These are phyloP conservation scores for Pseudeuparius sepicola DNA, from an alignment of 2,888 invertebrate species.

Conservation along the genomic window DNA sequence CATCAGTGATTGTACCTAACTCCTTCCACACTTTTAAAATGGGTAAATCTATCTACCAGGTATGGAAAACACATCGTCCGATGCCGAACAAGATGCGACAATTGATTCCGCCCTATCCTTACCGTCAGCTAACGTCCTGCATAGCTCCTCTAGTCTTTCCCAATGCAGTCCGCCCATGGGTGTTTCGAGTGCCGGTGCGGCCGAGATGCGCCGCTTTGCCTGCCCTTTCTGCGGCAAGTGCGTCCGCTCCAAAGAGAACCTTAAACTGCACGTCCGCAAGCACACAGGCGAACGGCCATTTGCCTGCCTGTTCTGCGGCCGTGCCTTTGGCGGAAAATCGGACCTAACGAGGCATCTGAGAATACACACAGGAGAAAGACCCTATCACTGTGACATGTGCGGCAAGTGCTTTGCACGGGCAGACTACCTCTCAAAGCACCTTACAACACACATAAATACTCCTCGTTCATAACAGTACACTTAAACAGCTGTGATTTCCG, in stretches of 20 bases:
- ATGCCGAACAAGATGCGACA: constrained; percentile 56
- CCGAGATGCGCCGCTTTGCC: constrained; percentile 62
- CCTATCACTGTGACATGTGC: constrained; percentile 86
- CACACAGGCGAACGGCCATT: constrained; percentile 86
- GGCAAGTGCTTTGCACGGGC: constrained; percentile 86
- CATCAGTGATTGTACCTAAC: too few species aligned
- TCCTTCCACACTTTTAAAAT: too few species aligned
- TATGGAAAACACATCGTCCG: too few species aligned
- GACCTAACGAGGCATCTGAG: constrained; percentile 78
- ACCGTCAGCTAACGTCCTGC: too few species aligned
- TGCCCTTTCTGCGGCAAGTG: constrained; percentile 86
- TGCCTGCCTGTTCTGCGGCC: constrained; percentile 79
- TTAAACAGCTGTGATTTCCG: too few species aligned
- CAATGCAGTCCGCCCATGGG: constrained; percentile 16
- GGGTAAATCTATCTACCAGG: too few species aligned
- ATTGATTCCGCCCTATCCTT: too few species aligned
- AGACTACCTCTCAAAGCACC: constrained; percentile 82
- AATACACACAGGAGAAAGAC: constrained; percentile 82
- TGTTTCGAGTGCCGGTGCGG: constrained; percentile 35
- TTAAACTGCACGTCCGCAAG: constrained; percentile 78
- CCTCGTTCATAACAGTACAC: too few species aligned
- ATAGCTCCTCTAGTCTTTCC: too few species aligned
- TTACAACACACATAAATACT: constrained; percentile 80
- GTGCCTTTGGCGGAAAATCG: constrained; percentile 82
- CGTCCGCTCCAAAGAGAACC: constrained; percentile 78